Percentiles rank a stretch among this genome's conserved stretches.
These are phyloP conservation scores for Meganola albula DNA, from an alignment of 2,888 invertebrate genomes.

Conservation along the genomic window DNA sequence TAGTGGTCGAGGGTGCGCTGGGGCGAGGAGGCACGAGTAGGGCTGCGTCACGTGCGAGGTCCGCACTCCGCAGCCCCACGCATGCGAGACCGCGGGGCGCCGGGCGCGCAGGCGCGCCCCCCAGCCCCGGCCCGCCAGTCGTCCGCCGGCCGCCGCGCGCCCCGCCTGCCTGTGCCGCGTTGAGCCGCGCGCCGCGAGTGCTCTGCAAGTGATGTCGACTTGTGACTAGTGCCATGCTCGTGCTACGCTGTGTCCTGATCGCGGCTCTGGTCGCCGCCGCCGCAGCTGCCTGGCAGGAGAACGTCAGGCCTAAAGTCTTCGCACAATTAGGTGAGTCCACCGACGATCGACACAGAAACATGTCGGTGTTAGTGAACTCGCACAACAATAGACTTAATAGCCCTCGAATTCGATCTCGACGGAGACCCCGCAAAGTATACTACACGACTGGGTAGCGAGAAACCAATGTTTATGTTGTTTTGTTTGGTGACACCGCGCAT, in stretches of 20 bases:
- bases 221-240: constrained; percentile 76
- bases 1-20: constrained; percentile 55
- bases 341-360: constrained; percentile 41
- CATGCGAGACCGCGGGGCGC: constrained; percentile 76
- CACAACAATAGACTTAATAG: constrained; percentile 56
- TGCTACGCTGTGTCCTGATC: constrained; percentile 69
- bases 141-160: constrained; percentile 74
- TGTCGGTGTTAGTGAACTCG: constrained; percentile 50
- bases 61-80: constrained; percentile 76
- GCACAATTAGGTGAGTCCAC: constrained; percentile 90
- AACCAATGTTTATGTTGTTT: constrained; percentile 63
- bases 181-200: constrained; percentile 58
- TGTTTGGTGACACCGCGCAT: constrained; percentile 64
- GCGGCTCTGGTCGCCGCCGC: constrained; percentile 75
- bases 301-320: constrained; percentile 94
- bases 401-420: constrained; percentile 41
- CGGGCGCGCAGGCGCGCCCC: constrained; percentile 60
- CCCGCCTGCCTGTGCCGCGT: constrained; percentile 50
- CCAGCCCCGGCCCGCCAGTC: constrained; percentile 70
- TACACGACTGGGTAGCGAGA: constrained; percentile 31
- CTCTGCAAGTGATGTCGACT: constrained; percentile 70
- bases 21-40: constrained; percentile 73
- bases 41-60: constrained; percentile 76
- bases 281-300: constrained; percentile 91
- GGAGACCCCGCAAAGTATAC: constrained; percentile 38